Evolutionary conservation across 2,797 vertebrate species (phyloP).

Genomic region (Myripristis jacobus): DNA sequence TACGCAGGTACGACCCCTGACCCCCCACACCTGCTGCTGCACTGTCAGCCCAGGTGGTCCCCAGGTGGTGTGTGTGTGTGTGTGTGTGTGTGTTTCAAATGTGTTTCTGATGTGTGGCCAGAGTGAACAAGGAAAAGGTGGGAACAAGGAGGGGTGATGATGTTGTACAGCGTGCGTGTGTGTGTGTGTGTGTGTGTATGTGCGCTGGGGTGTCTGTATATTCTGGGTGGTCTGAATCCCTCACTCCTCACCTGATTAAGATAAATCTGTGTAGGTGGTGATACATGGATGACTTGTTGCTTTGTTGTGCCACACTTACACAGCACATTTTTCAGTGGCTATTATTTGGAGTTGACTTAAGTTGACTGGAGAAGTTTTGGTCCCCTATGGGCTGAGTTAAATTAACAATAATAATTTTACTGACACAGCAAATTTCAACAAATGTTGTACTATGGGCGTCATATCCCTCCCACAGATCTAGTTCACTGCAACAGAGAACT

Average conservation of each 20-base stretch:
- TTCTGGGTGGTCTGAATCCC: constrained; percentile 37
- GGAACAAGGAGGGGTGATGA: not conserved
- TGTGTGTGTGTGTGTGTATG: not conserved
- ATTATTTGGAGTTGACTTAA: too few species aligned
- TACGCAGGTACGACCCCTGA: constrained; percentile 38
- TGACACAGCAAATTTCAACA: too few species aligned
- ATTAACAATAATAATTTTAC: too few species aligned
- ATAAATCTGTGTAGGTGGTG: constrained; percentile 27
- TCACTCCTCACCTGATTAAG: not conserved
- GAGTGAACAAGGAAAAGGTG: not conserved
- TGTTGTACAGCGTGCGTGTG: not conserved
- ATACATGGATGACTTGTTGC: constrained; percentile 29
- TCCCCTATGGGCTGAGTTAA: too few species aligned
- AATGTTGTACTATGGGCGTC: too few species aligned
- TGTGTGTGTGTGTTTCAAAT: constrained; percentile 13
- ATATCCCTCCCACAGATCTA: too few species aligned
- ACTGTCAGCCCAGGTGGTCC: constrained; percentile 48
- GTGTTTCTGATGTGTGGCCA: constrained; percentile 19
- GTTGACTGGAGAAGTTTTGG: too few species aligned
- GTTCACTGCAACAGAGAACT: too few species aligned
- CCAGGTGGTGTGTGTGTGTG: constrained; percentile 37
- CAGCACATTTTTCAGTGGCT: too few species aligned
- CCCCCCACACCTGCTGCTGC: constrained; percentile 50
- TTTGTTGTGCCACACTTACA: too few species aligned
- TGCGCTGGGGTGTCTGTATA: not conserved